Base-by-base conservation (phyloP, 1,140 invertebrate genomes). In the Aethina tumida region DNA sequence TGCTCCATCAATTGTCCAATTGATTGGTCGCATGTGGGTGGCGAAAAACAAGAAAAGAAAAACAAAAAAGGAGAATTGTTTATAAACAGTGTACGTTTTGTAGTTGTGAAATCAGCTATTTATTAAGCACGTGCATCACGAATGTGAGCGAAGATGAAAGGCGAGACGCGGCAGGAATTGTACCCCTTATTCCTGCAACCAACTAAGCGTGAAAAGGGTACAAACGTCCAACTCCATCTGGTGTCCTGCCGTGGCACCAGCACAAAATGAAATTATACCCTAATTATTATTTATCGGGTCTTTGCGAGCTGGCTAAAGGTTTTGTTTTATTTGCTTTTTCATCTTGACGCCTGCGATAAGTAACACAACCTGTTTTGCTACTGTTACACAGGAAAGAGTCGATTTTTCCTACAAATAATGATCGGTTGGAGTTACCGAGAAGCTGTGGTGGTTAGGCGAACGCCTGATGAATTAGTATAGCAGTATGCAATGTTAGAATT, bases 331-430 rank as follows among this genome's bases (percentile, higher is more conserved):
- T 48, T 45, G 33, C 47, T 51, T 52, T 50, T 51, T 49, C 45
- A 41, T 36, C 47, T 48, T 44, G 42, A 45, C 39, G 45, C 40
- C 38, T 33, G 35, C 39, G 31, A 34, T 32, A 52, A 52, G 45
- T 47, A 41, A 46, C 49, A 43, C 50, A 58, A 58, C 56, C 56
- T 48, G 56, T 58, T 58, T 53, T 48, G 49, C 51, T 41, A 45
- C 31, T 43, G 45, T 36, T 27, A 28, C 25, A 40, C 41, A 39
- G 35, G 40, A 45, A 35, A 42, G 22, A 42, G 24, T 20, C 31
- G 17, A 45, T 28, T 44, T 43, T 45, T 35, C 16, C 35, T 30
- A 22, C 40, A 36, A 42, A 35, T 36, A 36, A 36, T 16, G 27
- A n/a, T n/a, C n/a, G n/a, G n/a, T n/a, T n/a, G n/a, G n/a, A n/a